Evolutionary conservation across 2,797 vertebrate species (phyloP), one percentile per base, ranked within the genome.

Genomic region (Coregonus ussuriensis): DNA sequence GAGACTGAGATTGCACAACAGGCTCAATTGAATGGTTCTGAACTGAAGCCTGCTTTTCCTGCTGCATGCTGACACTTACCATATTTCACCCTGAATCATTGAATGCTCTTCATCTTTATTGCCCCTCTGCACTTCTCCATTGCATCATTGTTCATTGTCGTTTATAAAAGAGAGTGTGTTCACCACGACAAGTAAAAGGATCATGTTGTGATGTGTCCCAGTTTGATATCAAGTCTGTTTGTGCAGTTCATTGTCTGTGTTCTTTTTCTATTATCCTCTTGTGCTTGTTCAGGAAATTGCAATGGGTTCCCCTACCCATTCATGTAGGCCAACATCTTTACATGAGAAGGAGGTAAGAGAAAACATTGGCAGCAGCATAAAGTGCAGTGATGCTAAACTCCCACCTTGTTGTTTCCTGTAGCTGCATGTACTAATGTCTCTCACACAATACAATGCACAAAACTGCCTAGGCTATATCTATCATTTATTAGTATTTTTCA

Each of bases 51-150:
- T 59, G 35, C 21, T 52, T 68, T 66, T 53, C 69, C 35, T 63
- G 59, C 21, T 21, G 21, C 16, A 21, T 25, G 59, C 78, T 47
- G 65, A 74, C 35, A 62, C n/a, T 47, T 74, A 52, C 68, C 29
- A 77, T 29, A 73, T 77, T 67, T 77, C 16, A 29, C 71, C 1
- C 51, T 69, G 37, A 78, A 74, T 78, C 47, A 73, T 62, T 51
- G 4, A 74, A 68, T 21, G 25, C 18, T 31, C 37, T 4, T 52
- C 62, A 18, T 69, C 33, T 72, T 37, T 72, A 66, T 78, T 78
- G n/a, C 77, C 67, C 29, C 21, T 41, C 53, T 56, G 25, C 21
- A n/a, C 41, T 33, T 67, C n/a, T 16, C 51, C 9, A 54, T 77
- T 77, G 59, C 69, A 77, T 77, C 76, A 72, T n/a, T 37, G 54